phyloP scores from a whole-genome alignment of 1,140 invertebrate species.

The Daktulosphaira vitifoliae region DNA sequence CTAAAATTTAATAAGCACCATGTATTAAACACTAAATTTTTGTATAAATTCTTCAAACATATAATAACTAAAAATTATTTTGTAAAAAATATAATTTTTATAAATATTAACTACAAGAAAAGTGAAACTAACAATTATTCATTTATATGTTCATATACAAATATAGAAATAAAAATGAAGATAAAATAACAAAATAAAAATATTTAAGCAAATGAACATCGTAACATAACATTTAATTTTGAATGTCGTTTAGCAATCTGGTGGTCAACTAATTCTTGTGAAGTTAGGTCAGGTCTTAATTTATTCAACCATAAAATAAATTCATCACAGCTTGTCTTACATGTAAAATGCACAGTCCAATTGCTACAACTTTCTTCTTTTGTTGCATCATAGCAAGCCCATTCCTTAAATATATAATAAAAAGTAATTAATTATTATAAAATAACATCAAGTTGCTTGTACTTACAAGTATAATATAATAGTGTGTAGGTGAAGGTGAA shows the following conservation, averaged over 20 bases:
- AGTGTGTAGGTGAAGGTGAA: conserved; percentile 13
- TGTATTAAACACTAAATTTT: too few relatives aligned
- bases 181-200: too few relatives aligned
- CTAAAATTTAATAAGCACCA: too few relatives aligned
- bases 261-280: background rate
- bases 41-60: too few relatives aligned
- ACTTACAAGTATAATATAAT: conserved; percentile 22
- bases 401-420: conserved; percentile 4
- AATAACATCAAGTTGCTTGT: background rate
- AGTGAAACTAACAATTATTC: too few relatives aligned
- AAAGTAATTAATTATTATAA: background rate
- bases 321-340: conserved; percentile 23
- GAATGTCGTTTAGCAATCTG: background rate
- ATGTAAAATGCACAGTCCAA: conserved; percentile 30
- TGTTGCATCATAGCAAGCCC: conserved; percentile 22
- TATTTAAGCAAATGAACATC: background rate
- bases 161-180: too few relatives aligned
- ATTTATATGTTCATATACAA: too few relatives aligned
- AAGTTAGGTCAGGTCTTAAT: conserved; percentile 10
- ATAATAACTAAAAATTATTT: too few relatives aligned
- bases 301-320: conserved; percentile 20
- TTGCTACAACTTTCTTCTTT: conserved; percentile 1
- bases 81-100: too few relatives aligned
- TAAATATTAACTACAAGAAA: too few relatives aligned
- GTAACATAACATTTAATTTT: conserved; percentile 1